phyloP scores from a whole-genome alignment of 2,113 vertebrate species.

The Protobothrops mucrosquamatus region DNA sequence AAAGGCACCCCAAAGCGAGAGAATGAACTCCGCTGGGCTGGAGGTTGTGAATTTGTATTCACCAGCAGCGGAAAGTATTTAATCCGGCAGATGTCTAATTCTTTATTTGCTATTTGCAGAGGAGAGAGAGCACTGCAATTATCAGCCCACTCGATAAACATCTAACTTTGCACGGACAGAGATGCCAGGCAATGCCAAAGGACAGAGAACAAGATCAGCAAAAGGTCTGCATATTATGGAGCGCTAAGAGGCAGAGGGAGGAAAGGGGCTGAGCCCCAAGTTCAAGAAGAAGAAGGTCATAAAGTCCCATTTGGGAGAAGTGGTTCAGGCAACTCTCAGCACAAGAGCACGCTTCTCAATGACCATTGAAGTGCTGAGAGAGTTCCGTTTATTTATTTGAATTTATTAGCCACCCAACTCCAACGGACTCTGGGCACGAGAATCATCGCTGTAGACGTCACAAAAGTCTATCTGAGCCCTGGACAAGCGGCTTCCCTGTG shows the following conservation, averaged over 20 bases:
- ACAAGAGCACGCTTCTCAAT: too few relatives aligned
- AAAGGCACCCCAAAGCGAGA: too few relatives aligned
- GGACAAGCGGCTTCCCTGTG: neutral
- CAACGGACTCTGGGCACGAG: neutral
- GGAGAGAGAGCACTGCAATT: neutral
- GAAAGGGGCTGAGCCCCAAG: neutral
- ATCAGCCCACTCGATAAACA: neutral
- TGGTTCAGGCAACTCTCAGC: neutral
- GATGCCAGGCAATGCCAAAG: neutral
- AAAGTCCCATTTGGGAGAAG: neutral
- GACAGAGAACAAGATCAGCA: neutral
- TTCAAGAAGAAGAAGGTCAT: neutral
- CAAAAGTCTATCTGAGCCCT: neutral
- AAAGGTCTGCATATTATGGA: too few relatives aligned
- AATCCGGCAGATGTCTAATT: conserved; percentile 2
- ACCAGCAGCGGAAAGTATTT: neutral
- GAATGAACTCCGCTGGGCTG: too few relatives aligned
- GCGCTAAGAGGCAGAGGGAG: neutral
- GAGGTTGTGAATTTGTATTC: neutral
- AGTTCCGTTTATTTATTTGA: neutral
- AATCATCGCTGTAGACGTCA: neutral
- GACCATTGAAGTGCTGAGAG: neutral
- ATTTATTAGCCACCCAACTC: neutral
- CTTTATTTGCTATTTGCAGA: neutral
- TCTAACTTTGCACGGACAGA: neutral